phyloP scores from a whole-genome alignment of 92 coral and sea anemone species.

The Phenganax marumi region DNA sequence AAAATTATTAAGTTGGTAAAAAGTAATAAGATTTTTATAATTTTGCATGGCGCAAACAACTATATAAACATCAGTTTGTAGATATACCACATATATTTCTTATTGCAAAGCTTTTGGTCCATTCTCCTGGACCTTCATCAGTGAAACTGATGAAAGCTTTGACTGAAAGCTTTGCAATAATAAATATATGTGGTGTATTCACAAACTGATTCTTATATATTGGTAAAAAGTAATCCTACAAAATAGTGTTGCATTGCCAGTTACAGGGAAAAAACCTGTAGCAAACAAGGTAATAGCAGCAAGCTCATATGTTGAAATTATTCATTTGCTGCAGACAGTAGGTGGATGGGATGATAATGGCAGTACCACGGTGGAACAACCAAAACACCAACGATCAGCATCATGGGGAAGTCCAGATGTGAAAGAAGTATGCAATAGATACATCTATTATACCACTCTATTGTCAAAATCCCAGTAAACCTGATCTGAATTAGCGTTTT shows the following conservation, averaged over 20 bases:
- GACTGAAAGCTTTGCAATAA: too few relatives aligned
- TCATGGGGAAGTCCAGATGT: constrained; percentile 95
- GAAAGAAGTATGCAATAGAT: constrained; percentile 63
- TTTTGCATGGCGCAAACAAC: too few relatives aligned
- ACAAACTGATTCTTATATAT: neutral
- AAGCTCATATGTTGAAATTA: neutral
- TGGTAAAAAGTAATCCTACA: neutral
- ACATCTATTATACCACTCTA: too few relatives aligned
- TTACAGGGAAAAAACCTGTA: neutral
- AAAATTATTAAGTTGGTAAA: neutral
- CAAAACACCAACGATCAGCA: constrained; percentile 78
- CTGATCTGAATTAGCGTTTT: neutral
- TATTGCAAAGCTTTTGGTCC: too few relatives aligned
- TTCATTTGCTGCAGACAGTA: constrained; percentile 54
- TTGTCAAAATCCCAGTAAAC: too few relatives aligned
- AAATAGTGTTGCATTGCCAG: neutral
- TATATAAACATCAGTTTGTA: too few relatives aligned
- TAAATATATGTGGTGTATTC: too few relatives aligned
- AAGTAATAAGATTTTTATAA: too few relatives aligned
- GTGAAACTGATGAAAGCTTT: too few relatives aligned
- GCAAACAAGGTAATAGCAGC: neutral
- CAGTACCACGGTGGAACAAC: constrained; percentile 52
- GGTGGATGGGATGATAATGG: constrained; percentile 80
- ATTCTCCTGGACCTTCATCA: too few relatives aligned
- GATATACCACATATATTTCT: too few relatives aligned